A percentile compares a stretch with the other conserved stretches of the same genome.
Evolutionary conservation across 2,888 invertebrate species (phyloP).

Genomic region (Pseudococcus longispinus): DNA sequence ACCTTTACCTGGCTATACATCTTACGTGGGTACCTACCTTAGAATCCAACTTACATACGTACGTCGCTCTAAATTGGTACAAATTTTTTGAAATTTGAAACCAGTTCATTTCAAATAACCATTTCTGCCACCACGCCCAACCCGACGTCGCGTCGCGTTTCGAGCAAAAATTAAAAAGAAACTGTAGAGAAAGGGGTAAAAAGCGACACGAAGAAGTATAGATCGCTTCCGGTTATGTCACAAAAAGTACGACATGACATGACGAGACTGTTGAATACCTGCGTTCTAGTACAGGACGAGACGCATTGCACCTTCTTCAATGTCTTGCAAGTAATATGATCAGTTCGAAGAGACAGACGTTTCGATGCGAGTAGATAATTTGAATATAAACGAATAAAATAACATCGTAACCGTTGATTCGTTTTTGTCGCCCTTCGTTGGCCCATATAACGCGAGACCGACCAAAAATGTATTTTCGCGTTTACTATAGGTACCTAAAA

Average conservation of each 20-base stretch:
- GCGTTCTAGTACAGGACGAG: background rate
- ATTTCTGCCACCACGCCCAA: background rate
- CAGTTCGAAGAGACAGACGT: background rate
- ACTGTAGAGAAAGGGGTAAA: background rate
- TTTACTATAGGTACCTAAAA: too few species aligned
- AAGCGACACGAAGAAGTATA: background rate
- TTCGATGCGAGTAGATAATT: background rate
- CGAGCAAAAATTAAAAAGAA: background rate
- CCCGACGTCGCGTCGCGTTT: background rate
- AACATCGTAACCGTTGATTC: background rate
- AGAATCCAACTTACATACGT: too few species aligned
- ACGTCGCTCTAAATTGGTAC: too few species aligned
- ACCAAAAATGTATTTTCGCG: background rate
- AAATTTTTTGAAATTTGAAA: too few species aligned
- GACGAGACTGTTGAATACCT: background rate
- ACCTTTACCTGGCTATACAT: too few species aligned
- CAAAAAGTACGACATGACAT: background rate
- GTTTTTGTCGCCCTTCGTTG: background rate
- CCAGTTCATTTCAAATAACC: too few species aligned
- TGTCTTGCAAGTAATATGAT: background rate
- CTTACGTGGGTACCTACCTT: too few species aligned
- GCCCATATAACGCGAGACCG: background rate
- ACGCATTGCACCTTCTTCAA: background rate
- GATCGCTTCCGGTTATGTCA: background rate
- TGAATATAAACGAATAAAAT: background rate